These are phyloP conservation scores for Willowsia nigromaculata DNA, from an alignment of 2,888 invertebrate species.

Conservation along the genomic window DNA sequence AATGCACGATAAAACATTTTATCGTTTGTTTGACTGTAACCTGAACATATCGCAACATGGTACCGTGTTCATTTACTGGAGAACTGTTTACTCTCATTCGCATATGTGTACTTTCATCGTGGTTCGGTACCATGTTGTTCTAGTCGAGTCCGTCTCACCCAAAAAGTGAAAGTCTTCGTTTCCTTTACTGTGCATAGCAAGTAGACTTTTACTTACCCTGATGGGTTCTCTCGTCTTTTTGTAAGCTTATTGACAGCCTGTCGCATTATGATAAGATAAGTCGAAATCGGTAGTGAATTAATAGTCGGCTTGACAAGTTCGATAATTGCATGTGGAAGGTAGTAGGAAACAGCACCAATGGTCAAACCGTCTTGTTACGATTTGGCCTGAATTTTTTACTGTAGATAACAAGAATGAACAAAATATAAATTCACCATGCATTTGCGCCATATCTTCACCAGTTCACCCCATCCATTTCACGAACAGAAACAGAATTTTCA, in stretches of 20 bases:
- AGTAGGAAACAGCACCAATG: not conserved
- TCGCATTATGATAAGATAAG: conserved; percentile 66
- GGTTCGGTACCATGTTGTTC: conserved; percentile 50
- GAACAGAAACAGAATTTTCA: not conserved
- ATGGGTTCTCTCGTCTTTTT: conserved; percentile 29
- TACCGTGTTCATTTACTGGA: conserved; percentile 37
- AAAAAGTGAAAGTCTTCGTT: not conserved
- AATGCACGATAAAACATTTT: conserved; percentile 48
- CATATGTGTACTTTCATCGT: too few relatives aligned
- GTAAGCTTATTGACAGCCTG: conserved; percentile 66
- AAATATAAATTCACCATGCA: conserved; percentile 5
- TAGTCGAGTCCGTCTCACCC: not conserved
- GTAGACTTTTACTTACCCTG: not conserved
- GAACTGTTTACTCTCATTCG: not conserved
- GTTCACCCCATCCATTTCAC: not conserved
- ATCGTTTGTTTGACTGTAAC: conserved; percentile 24
- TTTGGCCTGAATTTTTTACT: conserved; percentile 5
- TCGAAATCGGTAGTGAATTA: conserved; percentile 1
- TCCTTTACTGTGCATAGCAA: not conserved
- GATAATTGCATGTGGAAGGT: not conserved
- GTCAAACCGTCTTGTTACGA: not conserved
- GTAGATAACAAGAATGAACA: not conserved
- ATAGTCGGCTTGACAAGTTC: not conserved
- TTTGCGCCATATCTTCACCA: conserved; percentile 13
- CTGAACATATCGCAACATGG: conserved; percentile 45